Conservation (phyloP, 2,113 vertebrate species). For the Oenanthe melanoleuca region DNA sequence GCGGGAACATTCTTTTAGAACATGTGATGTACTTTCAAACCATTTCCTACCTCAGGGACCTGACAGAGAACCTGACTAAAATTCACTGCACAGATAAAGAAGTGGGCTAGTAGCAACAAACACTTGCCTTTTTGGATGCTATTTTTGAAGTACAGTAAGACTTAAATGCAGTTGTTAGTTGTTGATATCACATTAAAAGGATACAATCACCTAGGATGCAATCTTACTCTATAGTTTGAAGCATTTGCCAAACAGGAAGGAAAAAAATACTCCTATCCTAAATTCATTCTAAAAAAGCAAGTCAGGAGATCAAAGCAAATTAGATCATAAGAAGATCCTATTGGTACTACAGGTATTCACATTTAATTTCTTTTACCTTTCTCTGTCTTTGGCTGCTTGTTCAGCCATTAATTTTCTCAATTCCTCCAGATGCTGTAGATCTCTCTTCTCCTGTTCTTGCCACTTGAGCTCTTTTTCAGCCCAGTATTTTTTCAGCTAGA, state of each 20-base stretch:
- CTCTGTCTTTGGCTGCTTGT: constrained; percentile 84
- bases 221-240: neutral
- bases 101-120: neutral
- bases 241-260: neutral
- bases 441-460: constrained; percentile 79
- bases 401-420: constrained; percentile 84
- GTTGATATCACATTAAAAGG: neutral
- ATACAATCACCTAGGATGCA: neutral
- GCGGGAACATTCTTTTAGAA: neutral
- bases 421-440: constrained; percentile 78
- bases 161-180: neutral
- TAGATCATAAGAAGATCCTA: neutral
- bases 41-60: neutral
- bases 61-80: neutral
- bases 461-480: constrained; percentile 81
- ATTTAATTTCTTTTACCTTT: constrained; percentile 77
- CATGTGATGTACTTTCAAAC: neutral
- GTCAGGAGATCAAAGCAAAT: neutral
- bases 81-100: neutral
- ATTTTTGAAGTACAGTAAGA: neutral
- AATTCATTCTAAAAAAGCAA: neutral
- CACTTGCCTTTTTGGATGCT: neutral
- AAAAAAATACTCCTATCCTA: neutral
- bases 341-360: neutral
- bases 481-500: constrained; percentile 86